phyloP scores from a whole-genome alignment of 2,888 invertebrate genomes.

The Zonitis immaculata region DNA sequence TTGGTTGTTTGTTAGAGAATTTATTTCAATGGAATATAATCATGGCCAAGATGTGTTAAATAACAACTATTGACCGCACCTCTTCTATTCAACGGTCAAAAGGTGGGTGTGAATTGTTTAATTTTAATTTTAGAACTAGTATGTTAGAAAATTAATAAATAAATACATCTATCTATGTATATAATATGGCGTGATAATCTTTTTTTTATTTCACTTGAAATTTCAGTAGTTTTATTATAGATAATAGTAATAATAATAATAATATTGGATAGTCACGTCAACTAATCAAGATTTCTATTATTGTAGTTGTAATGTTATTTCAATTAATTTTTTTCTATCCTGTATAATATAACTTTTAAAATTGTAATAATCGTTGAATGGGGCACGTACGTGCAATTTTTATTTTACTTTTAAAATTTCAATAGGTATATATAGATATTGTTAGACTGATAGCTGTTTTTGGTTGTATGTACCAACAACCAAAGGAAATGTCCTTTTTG shows the following conservation, averaged over 20 bases:
- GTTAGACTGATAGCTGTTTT: neutral
- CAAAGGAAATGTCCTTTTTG: neutral
- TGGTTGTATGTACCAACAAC: neutral
- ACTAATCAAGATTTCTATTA: too few species aligned
- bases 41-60: neutral
- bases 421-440: neutral
- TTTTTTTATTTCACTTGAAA: too few species aligned
- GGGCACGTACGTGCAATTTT: neutral
- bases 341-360: too few species aligned
- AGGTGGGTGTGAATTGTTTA: slow-evolving; percentile 21
- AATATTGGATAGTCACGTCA: too few species aligned
- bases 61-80: slow-evolving; percentile 11
- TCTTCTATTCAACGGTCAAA: slow-evolving; percentile 4
- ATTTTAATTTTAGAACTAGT: slow-evolving; percentile 16
- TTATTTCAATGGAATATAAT: neutral
- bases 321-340: too few species aligned
- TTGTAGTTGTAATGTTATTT: too few species aligned
- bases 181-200: slow-evolving; percentile 9
- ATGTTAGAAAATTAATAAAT: too few species aligned
- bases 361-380: too few species aligned
- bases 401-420: neutral
- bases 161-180: too few species aligned
- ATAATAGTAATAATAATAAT: too few species aligned
- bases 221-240: too few species aligned
- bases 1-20: too few species aligned